phyloP scores from a whole-genome alignment of 2,113 vertebrate species.

The Quiscalus mexicanus region DNA sequence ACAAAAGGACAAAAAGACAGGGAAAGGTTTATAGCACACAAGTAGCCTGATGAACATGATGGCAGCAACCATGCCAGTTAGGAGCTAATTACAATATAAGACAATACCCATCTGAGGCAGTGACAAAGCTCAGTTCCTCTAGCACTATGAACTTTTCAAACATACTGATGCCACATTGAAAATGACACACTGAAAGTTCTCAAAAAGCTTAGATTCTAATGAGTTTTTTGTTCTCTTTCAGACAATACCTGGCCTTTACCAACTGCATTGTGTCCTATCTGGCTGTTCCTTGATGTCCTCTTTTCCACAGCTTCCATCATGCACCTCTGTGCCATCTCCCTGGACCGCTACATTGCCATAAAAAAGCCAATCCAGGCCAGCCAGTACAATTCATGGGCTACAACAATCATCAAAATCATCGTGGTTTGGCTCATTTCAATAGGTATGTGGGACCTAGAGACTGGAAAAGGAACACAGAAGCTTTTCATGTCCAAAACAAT shows the following conservation, averaged over 20 bases:
- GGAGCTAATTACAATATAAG: neutral
- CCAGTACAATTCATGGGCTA: slow-evolving; percentile 93
- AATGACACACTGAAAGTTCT: neutral
- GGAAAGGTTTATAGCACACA: neutral
- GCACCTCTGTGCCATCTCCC: slow-evolving; percentile 97
- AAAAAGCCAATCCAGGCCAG: slow-evolving; percentile 98
- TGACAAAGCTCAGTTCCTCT: neutral
- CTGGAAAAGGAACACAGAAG: neutral
- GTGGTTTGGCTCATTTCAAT: slow-evolving; percentile 97
- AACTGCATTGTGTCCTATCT: slow-evolving; percentile 88
- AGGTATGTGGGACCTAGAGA: slow-evolving; percentile 76
- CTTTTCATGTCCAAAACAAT: neutral
- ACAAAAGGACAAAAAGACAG: neutral
- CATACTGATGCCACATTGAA: neutral
- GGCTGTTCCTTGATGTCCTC: slow-evolving; percentile 97
- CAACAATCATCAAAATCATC: slow-evolving; percentile 90
- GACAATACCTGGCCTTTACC: slow-evolving; percentile 93
- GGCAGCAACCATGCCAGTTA: neutral
- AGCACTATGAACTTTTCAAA: neutral
- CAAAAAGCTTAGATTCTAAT: neutral
- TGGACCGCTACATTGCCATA: slow-evolving; percentile 97
- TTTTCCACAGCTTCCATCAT: slow-evolving; percentile 98
- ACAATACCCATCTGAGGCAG: neutral
- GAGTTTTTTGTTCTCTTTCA: slow-evolving; percentile 74
- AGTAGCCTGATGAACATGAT: neutral